phyloP scores from a whole-genome alignment of 2,888 invertebrate genomes.

The Isoperla grammatica region DNA sequence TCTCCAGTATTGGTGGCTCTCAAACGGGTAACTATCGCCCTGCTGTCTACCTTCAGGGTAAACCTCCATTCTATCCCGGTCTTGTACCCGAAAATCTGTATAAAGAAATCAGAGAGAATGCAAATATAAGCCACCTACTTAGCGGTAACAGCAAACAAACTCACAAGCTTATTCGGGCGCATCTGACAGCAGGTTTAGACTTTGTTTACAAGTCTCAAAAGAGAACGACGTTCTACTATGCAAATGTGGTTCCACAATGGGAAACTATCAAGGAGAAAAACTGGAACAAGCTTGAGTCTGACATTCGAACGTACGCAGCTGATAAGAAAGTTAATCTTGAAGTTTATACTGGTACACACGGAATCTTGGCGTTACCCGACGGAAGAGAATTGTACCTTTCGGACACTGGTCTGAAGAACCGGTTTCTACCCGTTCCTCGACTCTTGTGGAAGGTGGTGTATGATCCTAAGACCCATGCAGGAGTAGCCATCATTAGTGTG shows the following conservation, averaged over 20 bases:
- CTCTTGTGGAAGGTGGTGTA: slow-evolving; percentile 52
- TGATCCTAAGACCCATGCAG: slow-evolving; percentile 47
- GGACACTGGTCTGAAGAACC: slow-evolving; percentile 37
- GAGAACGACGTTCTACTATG: slow-evolving; percentile 55
- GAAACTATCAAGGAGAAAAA: slow-evolving; percentile 55
- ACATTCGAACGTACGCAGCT: slow-evolving; percentile 45
- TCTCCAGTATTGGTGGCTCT: slow-evolving; percentile 45
- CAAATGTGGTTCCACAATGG: slow-evolving; percentile 65
- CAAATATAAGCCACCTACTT: too few relatives aligned
- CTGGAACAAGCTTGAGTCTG: slow-evolving; percentile 51
- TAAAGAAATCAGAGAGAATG: slow-evolving; percentile 6
- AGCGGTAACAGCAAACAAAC: too few relatives aligned
- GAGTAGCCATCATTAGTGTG: slow-evolving; percentile 55
- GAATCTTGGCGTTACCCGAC: slow-evolving; percentile 50
- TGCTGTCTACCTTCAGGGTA: slow-evolving; percentile 40
- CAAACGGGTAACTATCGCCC: slow-evolving; percentile 49
- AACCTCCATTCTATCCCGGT: slow-evolving; percentile 48
- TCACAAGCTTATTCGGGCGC: slow-evolving; percentile 45
- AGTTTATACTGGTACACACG: slow-evolving; percentile 54
- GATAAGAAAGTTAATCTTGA: slow-evolving; percentile 36
- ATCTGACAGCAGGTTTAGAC: slow-evolving; percentile 57
- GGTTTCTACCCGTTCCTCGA: slow-evolving; percentile 51
- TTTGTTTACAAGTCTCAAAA: slow-evolving; percentile 56
- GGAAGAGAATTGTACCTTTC: slow-evolving; percentile 35
- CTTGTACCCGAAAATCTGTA: slow-evolving; percentile 39